phyloP scores from a whole-genome alignment of 2,113 vertebrate species.

The Thunnus maccoyii region DNA sequence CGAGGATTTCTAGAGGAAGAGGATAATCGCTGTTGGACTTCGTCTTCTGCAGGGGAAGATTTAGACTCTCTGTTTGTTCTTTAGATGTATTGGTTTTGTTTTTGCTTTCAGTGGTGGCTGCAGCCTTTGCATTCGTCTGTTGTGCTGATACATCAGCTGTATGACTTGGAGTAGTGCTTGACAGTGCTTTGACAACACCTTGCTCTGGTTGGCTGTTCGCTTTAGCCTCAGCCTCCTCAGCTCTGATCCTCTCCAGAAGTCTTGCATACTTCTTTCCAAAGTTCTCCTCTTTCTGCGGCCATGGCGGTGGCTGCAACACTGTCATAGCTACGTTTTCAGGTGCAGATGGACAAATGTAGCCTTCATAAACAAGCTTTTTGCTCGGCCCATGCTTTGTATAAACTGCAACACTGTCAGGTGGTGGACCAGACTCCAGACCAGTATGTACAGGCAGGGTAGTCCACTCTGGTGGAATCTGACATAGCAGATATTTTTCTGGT shows the following conservation, averaged over 20 bases:
- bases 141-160: background rate
- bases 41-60: background rate
- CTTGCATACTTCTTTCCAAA: accelerated
- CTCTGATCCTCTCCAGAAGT: background rate
- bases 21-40: background rate
- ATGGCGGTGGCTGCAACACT: background rate
- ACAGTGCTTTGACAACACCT: background rate
- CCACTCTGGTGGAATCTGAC: constrained; percentile 11
- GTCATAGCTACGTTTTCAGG: background rate
- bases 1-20: background rate
- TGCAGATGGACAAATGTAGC: constrained; percentile 12
- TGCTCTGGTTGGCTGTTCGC: accelerated
- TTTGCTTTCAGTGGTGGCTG: background rate
- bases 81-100: background rate
- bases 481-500: background rate
- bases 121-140: background rate
- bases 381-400: background rate
- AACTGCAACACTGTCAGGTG: background rate
- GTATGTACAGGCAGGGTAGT: background rate
- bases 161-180: background rate
- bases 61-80: too few relatives aligned
- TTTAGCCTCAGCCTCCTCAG: background rate
- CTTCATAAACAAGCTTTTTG: background rate
- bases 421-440: accelerated
- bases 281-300: too few relatives aligned